Evolutionary conservation across 2,113 vertebrate species (phyloP).

Genomic region (Thunnus thynnus): DNA sequence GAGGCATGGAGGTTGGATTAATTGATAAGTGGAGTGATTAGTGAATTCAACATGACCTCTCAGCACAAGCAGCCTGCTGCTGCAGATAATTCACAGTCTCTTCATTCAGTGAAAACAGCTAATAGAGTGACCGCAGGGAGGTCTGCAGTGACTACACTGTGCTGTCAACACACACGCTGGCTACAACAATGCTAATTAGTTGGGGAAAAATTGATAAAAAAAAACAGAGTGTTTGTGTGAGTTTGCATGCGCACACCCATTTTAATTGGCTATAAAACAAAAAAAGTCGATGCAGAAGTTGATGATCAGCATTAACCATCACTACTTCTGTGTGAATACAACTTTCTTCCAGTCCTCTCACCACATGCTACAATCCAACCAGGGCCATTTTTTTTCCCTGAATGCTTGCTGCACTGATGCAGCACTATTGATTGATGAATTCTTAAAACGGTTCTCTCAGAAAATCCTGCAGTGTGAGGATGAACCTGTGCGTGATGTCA

Average conservation of each 20-base stretch:
- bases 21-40: conserved; percentile 37
- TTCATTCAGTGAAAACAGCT: conserved; percentile 8
- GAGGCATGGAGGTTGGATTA: not conserved
- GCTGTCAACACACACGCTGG: conserved; percentile 24
- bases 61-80: conserved; percentile 12
- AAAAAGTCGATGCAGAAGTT: conserved; percentile 21
- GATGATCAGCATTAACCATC: conserved; percentile 26
- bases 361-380: not conserved
- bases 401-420: conserved; percentile 38
- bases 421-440: conserved; percentile 39
- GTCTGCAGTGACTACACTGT: conserved; percentile 25
- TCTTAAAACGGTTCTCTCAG: conserved; percentile 35
- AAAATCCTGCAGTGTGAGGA: conserved; percentile 29
- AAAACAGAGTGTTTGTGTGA: conserved; percentile 9
- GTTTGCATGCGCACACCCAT: conserved; percentile 16
- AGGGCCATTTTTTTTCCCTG: not conserved
- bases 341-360: conserved; percentile 16
- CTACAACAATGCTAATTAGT: conserved; percentile 38
- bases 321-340: conserved; percentile 31
- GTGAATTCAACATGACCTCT: conserved; percentile 23
- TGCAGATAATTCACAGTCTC: conserved; percentile 37
- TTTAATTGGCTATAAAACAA: conserved; percentile 51
- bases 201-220: not conserved
- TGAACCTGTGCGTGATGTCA: conserved; percentile 3
- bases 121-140: conserved; percentile 6